Evolutionary conservation across 2,113 vertebrate genomes (phyloP), one percentile per base, ranked within the genome.

Genomic region (Myotis yumanensis): DNA sequence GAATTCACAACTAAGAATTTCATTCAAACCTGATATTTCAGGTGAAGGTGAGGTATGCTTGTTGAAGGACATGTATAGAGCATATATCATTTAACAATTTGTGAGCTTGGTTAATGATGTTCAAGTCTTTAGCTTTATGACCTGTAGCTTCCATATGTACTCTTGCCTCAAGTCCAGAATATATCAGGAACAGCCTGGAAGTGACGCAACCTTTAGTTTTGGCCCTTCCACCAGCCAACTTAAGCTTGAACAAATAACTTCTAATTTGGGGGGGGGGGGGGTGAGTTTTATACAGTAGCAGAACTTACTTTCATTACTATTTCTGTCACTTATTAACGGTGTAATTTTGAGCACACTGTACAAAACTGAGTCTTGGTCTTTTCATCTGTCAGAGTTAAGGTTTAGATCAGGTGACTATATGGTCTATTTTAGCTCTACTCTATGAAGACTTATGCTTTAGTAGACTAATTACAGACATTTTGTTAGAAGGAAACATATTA

Each of bases 401-500:
- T 84, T 81, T 87, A 20, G 5, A 48, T 68, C 40, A 32, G 69
- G 28, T 82, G n/a, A 71, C 75, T 80, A 23, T 20, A 25, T 6
- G n/a, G 25, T 82, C 66, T 86, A 11, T 72, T 64, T 86, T 66
- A 69, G 37, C 84, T 91, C 72, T 57, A 69, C 8, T 37, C n/a
- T 46, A 54, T 10, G 25, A 75, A 85, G 43, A 77, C 23, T 80
- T 89, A 62, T 30, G 93, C 51, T 71, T 93, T 52, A 89, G 87
- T 91, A 82, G 28, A 71, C 25, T 73, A 94, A 48, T 68, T 52
- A 18, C 76, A 94, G 71, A 79, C 37, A 76, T 46, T 82, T 94
- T 69, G 73, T 95, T 92, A 95, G 71, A n/a, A 93, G 66, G 57
- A 92, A 96, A 80, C 1, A 32, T 88, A 51, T 97, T 96, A 80